Percentiles rank a stretch among this genome's conserved stretches.
Evolutionary conservation across 2,113 vertebrate genomes (phyloP).

Genomic region (Tyto alba): DNA sequence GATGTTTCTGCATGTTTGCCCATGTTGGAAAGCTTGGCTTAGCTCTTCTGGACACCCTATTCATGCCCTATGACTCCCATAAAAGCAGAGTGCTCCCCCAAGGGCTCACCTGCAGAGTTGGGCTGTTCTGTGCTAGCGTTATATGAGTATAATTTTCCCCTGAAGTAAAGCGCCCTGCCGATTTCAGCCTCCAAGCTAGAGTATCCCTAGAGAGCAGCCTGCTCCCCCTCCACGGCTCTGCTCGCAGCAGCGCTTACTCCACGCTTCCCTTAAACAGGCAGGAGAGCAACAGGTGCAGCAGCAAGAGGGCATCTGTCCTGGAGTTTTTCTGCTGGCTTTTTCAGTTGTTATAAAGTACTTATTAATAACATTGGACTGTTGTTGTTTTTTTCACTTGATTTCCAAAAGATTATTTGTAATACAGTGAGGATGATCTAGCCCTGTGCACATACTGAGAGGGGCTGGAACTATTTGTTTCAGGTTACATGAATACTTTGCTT

Average conservation of each 20-base stretch:
- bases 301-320: background rate
- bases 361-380: conserved; percentile 5
- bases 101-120: background rate
- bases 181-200: background rate
- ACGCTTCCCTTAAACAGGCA: conserved; percentile 39
- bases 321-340: conserved; percentile 10
- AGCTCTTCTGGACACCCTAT: background rate
- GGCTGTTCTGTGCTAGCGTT: background rate
- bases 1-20: background rate
- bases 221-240: background rate
- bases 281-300: conserved; percentile 41
- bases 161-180: background rate
- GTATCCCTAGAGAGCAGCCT: background rate
- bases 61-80: background rate
- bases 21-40: background rate
- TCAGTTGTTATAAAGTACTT: conserved; percentile 5
- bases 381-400: background rate
- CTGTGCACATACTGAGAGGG: background rate
- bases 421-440: background rate
- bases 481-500: background rate
- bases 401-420: background rate
- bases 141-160: background rate
- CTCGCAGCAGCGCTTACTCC: background rate
- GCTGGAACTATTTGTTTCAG: background rate
- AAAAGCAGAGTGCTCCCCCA: background rate